phyloP scores from a whole-genome alignment of 2,797 vertebrate species.

The Enteromius afrohamiltoni region DNA sequence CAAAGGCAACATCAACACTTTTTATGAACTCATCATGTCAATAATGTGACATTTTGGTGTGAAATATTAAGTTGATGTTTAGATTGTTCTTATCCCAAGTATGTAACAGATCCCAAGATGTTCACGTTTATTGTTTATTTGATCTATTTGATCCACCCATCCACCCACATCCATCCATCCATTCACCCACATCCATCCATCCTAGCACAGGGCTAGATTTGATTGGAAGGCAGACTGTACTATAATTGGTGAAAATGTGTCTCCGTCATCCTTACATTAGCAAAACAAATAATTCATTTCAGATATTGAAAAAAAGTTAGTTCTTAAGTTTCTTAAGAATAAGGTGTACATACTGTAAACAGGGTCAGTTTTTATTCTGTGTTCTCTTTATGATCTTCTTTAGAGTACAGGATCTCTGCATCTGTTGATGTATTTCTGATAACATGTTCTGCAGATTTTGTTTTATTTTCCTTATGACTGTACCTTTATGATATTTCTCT shows the following conservation, averaged over 20 bases:
- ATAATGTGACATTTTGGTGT: neutral
- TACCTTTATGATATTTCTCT: constrained; percentile 78
- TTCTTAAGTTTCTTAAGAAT: neutral
- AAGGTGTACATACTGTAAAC: neutral
- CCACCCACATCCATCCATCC: no score
- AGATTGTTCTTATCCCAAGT: neutral
- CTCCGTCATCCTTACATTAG: neutral
- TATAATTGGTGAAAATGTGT: neutral
- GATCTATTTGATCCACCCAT: no score
- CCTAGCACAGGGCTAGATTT: neutral
- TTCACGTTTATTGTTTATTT: neutral
- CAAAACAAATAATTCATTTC: neutral
- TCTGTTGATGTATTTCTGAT: neutral
- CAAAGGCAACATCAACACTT: neutral
- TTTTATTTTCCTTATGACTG: constrained; percentile 74
- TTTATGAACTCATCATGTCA: neutral
- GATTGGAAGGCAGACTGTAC: neutral
- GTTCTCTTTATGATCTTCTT: constrained; percentile 3
- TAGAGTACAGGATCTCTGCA: neutral
- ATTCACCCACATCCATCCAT: no score
- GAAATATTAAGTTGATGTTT: neutral
- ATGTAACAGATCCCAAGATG: no score
- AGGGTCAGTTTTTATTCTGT: neutral
- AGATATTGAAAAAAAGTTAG: neutral
- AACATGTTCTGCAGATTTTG: constrained; percentile 58